A percentile compares a stretch with the other conserved stretches of the same genome.
These are phyloP conservation scores for Coptodon rendalli DNA, from an alignment of 2,113 vertebrate species.

Conservation along the genomic window DNA sequence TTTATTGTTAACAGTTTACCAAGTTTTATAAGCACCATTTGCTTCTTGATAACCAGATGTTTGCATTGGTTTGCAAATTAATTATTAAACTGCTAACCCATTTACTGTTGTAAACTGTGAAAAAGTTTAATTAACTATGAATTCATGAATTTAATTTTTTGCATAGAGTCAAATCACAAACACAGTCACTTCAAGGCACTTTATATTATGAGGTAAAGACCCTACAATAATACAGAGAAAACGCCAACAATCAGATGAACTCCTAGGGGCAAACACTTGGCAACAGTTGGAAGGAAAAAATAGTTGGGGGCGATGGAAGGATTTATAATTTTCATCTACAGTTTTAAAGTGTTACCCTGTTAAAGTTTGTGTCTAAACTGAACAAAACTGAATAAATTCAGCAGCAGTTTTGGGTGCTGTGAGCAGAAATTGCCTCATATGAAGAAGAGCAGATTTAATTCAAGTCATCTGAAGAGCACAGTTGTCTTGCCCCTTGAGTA, in stretches of 20 bases:
- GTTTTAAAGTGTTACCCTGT: neutral
- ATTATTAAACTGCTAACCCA: neutral
- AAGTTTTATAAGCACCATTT: neutral
- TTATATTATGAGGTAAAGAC: neutral
- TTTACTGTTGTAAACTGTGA: neutral
- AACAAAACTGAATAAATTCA: neutral
- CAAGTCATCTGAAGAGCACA: neutral
- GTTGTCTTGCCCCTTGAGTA: neutral
- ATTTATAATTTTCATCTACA: neutral
- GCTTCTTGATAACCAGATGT: neutral
- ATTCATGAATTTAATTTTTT: neutral
- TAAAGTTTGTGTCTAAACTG: neutral
- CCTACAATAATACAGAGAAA: neutral
- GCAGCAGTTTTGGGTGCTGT: neutral
- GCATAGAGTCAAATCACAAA: neutral
- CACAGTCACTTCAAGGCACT: neutral
- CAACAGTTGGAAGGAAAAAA: neutral
- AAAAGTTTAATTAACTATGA: neutral
- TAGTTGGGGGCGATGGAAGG: neutral
- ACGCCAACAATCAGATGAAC: fast-evolving
- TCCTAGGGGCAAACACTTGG: neutral
- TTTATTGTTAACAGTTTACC: neutral
- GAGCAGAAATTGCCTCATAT: neutral
- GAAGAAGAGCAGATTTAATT: neutral
- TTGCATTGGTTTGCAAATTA: neutral